Conservation (phyloP, 2,888 invertebrate genomes). For the Perizoma affinitatum region DNA sequence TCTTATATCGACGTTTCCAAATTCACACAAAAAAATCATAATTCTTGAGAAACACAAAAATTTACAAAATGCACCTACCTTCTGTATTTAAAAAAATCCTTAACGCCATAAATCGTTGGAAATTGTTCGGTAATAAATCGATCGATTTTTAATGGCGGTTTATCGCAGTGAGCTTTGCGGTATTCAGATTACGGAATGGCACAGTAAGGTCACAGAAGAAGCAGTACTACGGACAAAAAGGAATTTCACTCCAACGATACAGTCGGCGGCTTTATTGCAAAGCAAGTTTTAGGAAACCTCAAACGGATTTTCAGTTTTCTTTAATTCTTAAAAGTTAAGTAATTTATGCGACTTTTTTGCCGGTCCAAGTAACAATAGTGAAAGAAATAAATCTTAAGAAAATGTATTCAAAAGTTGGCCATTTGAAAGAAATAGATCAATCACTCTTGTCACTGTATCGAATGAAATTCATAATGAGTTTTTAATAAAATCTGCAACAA, state of each 20-base stretch:
- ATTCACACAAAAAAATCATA: slow-evolving; percentile 1
- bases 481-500: too few relatives aligned
- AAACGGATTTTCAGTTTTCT: too few relatives aligned
- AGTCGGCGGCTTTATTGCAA: neutral
- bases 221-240: neutral
- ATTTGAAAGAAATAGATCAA: too few relatives aligned
- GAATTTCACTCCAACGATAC: neutral
- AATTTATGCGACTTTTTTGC: too few relatives aligned
- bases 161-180: slow-evolving; percentile 81
- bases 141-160: slow-evolving; percentile 83
- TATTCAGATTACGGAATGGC: slow-evolving; percentile 75
- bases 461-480: too few relatives aligned
- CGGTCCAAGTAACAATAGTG: too few relatives aligned
- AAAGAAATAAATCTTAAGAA: too few relatives aligned
- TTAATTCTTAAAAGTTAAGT: too few relatives aligned
- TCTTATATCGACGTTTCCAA: neutral
- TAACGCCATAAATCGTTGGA: slow-evolving; percentile 69
- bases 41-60: slow-evolving; percentile 12
- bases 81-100: slow-evolving; percentile 38
- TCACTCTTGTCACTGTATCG: too few relatives aligned
- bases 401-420: too few relatives aligned
- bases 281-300: too few relatives aligned
- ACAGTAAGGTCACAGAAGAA: slow-evolving; percentile 43
- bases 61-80: slow-evolving; percentile 35
- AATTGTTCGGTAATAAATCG: slow-evolving; percentile 83